Percentiles rank a stretch among this genome's conserved stretches.
These are phyloP conservation scores for Micromys minutus DNA, from an alignment of 2,113 vertebrate genomes.

Conservation along the genomic window DNA sequence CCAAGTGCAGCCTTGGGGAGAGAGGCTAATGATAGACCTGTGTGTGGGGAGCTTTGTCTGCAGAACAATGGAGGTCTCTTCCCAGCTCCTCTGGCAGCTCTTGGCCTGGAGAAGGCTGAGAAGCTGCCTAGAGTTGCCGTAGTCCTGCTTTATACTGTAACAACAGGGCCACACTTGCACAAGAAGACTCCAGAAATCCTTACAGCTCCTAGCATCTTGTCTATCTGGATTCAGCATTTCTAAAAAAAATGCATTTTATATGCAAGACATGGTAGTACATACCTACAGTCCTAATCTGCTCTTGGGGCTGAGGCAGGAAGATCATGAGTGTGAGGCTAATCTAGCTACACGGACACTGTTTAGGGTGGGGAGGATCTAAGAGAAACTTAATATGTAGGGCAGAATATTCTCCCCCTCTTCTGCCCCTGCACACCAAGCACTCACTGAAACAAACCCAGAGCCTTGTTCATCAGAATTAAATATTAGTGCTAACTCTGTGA, in stretches of 20 bases:
- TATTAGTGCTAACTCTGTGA: neutral
- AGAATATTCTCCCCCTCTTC: neutral
- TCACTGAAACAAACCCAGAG: neutral
- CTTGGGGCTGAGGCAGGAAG: neutral
- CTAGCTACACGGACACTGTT: neutral
- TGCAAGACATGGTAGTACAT: neutral
- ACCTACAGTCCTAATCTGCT: too few species aligned
- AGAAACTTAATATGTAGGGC: neutral
- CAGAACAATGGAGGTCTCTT: neutral
- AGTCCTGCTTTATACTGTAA: neutral
- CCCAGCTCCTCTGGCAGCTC: neutral
- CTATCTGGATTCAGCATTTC: neutral
- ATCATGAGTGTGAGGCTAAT: neutral
- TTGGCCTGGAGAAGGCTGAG: too few species aligned
- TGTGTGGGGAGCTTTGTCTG: neutral
- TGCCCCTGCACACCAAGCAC: neutral
- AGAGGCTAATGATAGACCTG: conserved; percentile 7
- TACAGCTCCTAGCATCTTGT: neutral
- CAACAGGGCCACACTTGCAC: too few species aligned
- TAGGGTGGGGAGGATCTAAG: neutral
- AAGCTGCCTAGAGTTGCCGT: neutral
- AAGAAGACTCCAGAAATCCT: neutral
- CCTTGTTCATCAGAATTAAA: neutral
- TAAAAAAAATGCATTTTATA: neutral
- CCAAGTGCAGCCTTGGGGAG: neutral